Percentiles rank a stretch among this genome's conserved stretches.
Evolutionary conservation across 1,140 invertebrate species (phyloP).

Genomic region (Coelopa frigida): DNA sequence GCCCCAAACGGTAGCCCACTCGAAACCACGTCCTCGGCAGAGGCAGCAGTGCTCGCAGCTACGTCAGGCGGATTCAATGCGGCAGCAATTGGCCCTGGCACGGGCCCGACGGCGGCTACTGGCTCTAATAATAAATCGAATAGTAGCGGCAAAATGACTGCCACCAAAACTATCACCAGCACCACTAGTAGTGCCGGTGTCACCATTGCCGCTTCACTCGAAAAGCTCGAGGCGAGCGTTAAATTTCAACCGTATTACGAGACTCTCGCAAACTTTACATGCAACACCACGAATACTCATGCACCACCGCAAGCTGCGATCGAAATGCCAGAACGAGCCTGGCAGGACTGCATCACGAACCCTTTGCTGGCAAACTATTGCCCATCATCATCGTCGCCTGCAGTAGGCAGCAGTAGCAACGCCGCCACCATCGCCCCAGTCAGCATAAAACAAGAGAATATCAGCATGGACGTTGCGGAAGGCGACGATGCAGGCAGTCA

Average conservation of each 20-base stretch:
- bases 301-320: conserved; percentile 48
- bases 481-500: neutral
- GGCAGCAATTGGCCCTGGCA: neutral
- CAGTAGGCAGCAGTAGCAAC: neutral
- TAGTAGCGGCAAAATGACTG: conserved; percentile 9
- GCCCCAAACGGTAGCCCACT: conserved; percentile 27
- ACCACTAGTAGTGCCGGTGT: conserved; percentile 3
- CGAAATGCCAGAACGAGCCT: conserved; percentile 64
- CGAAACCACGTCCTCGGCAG: conserved; percentile 14
- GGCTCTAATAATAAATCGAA: neutral
- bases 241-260: conserved; percentile 36
- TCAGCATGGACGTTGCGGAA: neutral
- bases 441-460: neutral
- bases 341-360: conserved; percentile 64
- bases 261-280: conserved; percentile 39
- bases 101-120: neutral
- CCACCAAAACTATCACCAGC: conserved; percentile 5
- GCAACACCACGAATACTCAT: conserved; percentile 42
- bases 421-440: neutral
- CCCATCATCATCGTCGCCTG: conserved; percentile 10
- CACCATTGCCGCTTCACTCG: conserved; percentile 7
- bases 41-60: conserved; percentile 25
- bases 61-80: conserved; percentile 28
- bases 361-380: conserved; percentile 26
- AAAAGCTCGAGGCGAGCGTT: neutral